Evolutionary conservation across 2,888 invertebrate genomes (phyloP), one percentile per base, ranked within the genome.

Genomic region (Hypomecis atomaria): DNA sequence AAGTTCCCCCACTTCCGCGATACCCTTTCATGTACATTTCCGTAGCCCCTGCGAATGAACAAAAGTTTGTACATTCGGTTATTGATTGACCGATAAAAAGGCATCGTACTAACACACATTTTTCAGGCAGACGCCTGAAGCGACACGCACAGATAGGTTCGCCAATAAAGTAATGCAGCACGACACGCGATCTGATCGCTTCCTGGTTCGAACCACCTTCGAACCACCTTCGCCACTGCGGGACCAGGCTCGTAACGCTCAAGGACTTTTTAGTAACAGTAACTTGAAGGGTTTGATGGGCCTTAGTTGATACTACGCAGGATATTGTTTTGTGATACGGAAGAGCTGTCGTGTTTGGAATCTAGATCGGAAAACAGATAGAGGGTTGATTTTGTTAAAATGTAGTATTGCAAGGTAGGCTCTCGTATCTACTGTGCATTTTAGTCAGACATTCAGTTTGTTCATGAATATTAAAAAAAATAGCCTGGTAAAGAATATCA

Each of bases 141-240:
- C 75, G 72, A 74, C 87, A 89, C 88, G 89, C 88, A 88, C 84
- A 71, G 71, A 72, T 69, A 61, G 66, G 40, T 70, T 67, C 62
- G 52, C 61, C 69, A 60, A 71, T 72, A 72, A 72, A 69, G 76
- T 81, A 85, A 85, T 81, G 81, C 76, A 70, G 55, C 64, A 60
- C 64, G 71, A 73, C 89, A 89, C 88, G 90, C 89, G 79, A 90
- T 75, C 69, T 72, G 74, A 69, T 77, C 75, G 73, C 82, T 90
- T 90, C 90, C 89, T 87, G 88, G 79, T 87, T 80, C 74, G 69
- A 70, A 49, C 59, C 64, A 59, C 55, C 59, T 59, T 64, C 45
- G 43, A 23, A 23, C 23, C 23, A 23, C 23, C 23, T 23, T 23
- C 23, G 71, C 67, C 67, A 65, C 59, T 68, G 72, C 66, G 70